Conservation (phyloP, 2,113 vertebrate genomes). For the Holacanthus passer region DNA sequence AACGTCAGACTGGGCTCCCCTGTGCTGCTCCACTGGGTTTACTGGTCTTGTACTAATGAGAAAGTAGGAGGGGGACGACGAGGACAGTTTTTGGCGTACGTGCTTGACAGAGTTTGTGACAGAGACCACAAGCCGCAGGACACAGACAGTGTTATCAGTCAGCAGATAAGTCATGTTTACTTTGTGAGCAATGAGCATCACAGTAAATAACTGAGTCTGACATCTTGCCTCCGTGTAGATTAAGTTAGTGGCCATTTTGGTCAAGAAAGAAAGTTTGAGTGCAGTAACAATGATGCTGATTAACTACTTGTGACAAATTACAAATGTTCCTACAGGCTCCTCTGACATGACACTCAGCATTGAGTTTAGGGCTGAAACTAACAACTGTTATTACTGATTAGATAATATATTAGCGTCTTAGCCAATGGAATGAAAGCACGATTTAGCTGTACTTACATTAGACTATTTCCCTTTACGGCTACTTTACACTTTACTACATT, state of each 20-base stretch:
- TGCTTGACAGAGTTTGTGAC: not conserved
- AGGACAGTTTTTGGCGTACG: not conserved
- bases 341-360: not conserved
- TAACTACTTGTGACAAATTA: too few relatives aligned
- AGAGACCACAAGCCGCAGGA: not conserved
- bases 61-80: not conserved
- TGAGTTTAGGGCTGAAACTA: not conserved
- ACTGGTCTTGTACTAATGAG: not conserved
- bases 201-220: not conserved
- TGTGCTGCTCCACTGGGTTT: constrained; percentile 10
- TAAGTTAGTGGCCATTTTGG: not conserved
- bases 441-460: not conserved
- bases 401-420: not conserved
- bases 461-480: not conserved
- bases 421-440: not conserved
- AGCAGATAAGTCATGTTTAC: constrained; percentile 3
- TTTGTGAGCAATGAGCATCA: not conserved
- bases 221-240: not conserved
- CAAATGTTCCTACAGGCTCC: not conserved
- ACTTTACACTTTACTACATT: not conserved
- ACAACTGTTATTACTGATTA: not conserved
- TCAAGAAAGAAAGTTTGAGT: not conserved
- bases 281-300: not conserved
- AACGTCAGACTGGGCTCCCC: constrained; percentile 22
- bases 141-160: constrained; percentile 27